Base-by-base conservation (phyloP, 1,140 invertebrate species). In the Gonioctena quinquepunctata region DNA sequence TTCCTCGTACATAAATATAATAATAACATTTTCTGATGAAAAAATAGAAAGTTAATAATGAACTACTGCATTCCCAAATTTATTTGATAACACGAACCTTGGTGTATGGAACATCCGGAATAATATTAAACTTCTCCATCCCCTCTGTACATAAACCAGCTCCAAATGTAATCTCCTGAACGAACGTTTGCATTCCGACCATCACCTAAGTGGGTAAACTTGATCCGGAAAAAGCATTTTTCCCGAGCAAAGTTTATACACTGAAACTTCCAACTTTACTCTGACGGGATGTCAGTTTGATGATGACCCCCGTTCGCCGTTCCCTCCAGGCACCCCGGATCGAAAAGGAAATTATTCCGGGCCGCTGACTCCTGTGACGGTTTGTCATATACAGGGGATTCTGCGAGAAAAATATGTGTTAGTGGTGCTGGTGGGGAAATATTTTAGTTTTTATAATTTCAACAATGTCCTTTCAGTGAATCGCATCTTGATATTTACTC, bases 281-380 rank as follows among this genome's bases (percentile, higher is more conserved):
- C 23, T 59, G 56, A 59, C 56, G 25, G 56, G 56, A 59, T 59
- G 56, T 59, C 56, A 59, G 56, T 59, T 59, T 59, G 56, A 59
- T 59, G 56, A 59, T 59, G 56, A 59, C 56, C 56, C 26, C 56
- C 56, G 56, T 26, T 21, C 26, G 21, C 56, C 21, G 19, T 13
- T 25, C 13, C 22, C 52, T 54, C 22, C 13, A 21, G 18, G 18
- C 22, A 19, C 52, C 11, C 25, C 56, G 11, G 25, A 59, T 22
- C 56, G 56, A n/a, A 13, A 59, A 59, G n/a, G 56, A 59, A 59
- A 59, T 59, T 59, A 59, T 59, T 59, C 23, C 56, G 23, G 23
- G 23, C 56, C 56, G 22, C 13, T 59, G 56, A 59, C 26, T 59
- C 11, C 33, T 13, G 8, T 3, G 33, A 42, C 33, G n/a, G 33